Evolutionary conservation across 2,888 invertebrate genomes (phyloP).

Genomic region (Harmothoe impar): DNA sequence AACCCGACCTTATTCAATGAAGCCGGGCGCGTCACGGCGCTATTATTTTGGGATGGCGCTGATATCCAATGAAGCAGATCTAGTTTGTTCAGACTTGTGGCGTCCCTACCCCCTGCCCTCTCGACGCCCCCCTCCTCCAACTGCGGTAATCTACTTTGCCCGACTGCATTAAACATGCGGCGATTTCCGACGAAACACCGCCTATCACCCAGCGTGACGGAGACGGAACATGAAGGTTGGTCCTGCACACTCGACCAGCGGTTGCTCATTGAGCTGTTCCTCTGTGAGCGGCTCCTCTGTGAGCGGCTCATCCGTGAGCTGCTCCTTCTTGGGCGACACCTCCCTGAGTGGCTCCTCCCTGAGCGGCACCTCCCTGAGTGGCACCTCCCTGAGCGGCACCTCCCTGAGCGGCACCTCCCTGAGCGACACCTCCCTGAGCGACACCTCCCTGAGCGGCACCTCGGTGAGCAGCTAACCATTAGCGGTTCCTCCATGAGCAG

Average conservation of each 20-base stretch:
- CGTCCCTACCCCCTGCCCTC: not conserved
- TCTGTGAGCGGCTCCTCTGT: too few relatives aligned
- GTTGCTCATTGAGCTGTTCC: too few relatives aligned
- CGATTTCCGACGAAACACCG: slow-evolving; percentile 54
- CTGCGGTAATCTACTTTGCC: slow-evolving; percentile 49
- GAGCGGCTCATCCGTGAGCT: too few relatives aligned
- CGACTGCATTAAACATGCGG: slow-evolving; percentile 60
- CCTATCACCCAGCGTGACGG: slow-evolving; percentile 11
- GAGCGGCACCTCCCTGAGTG: too few relatives aligned
- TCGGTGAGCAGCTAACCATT: too few relatives aligned
- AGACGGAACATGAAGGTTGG: not conserved
- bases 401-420: too few relatives aligned
- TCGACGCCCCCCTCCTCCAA: not conserved
- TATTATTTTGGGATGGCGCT: slow-evolving; percentile 58
- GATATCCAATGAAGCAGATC: slow-evolving; percentile 60
- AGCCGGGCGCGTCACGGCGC: not conserved
- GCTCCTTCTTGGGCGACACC: too few relatives aligned
- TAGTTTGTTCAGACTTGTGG: slow-evolving; percentile 37
- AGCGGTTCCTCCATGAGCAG: too few relatives aligned
- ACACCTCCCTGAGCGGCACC: too few relatives aligned
- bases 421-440: too few relatives aligned
- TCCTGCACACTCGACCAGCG: slow-evolving; percentile 26
- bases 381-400: too few relatives aligned
- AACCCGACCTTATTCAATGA: slow-evolving; percentile 45
- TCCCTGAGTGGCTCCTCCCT: too few relatives aligned